phyloP scores from a whole-genome alignment of 2,113 vertebrate genomes.

The Siphamia tubifer region DNA sequence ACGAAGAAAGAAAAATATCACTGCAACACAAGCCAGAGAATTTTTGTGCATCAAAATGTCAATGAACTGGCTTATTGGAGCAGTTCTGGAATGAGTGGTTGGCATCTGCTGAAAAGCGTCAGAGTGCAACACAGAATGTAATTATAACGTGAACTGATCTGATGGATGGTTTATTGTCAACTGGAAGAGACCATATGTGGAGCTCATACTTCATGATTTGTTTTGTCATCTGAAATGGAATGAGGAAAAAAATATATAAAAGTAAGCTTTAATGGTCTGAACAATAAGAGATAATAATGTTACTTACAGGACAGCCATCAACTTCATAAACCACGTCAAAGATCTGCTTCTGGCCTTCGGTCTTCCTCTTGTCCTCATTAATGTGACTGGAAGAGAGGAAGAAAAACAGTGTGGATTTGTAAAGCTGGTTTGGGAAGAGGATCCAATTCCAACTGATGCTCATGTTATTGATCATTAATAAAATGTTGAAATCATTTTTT shows the following conservation, averaged over 20 bases:
- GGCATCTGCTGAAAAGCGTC: not conserved
- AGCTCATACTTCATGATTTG: not conserved
- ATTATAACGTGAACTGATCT: not conserved
- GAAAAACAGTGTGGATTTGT: too few species aligned
- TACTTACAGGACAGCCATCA: constrained; percentile 96
- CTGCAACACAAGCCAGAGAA: not conserved
- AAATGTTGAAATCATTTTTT: too few species aligned
- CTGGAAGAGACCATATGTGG: not conserved
- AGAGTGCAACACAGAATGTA: not conserved
- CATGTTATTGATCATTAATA: too few species aligned
- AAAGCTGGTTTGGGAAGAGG: too few species aligned
- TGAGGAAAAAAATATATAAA: not conserved
- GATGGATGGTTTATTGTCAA: too few species aligned
- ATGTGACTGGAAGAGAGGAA: constrained; percentile 83
- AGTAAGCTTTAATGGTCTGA: not conserved
- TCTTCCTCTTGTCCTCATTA: constrained; percentile 99
- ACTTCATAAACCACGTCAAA: constrained; percentile 99
- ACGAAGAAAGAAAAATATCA: not conserved
- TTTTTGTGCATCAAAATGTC: too few species aligned
- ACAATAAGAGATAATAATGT: not conserved
- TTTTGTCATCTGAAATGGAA: not conserved
- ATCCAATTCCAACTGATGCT: too few species aligned
- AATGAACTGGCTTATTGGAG: too few species aligned
- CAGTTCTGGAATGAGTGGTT: not conserved
- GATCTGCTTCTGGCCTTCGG: constrained; percentile 96